Percentiles rank a stretch among this genome's conserved stretches.
Conservation (phyloP, 1,140 invertebrate species). For the Heterodera schachtii region DNA sequence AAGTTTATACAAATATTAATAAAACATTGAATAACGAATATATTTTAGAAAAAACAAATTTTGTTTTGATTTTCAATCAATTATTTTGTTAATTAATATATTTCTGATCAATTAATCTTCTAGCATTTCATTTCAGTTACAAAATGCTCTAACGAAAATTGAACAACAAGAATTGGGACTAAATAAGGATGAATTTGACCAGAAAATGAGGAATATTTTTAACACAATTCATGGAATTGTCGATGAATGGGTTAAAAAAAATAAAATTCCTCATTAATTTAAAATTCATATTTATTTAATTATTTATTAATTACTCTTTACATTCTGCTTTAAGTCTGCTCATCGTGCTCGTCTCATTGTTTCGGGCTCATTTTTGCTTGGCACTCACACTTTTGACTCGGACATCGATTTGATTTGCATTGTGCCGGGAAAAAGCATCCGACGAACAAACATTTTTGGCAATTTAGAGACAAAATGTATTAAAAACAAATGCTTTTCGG, state of each 20-base stretch:
- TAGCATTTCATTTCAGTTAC: not conserved
- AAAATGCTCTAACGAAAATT: not conserved
- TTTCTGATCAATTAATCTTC: no score
- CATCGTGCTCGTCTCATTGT: not conserved
- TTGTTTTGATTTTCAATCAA: no score
- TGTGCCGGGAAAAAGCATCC: not conserved
- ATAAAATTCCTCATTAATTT: no score
- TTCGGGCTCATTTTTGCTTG: not conserved
- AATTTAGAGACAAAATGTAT: not conserved
- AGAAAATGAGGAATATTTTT: not conserved
- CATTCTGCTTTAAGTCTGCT: not conserved
- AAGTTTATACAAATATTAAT: not conserved
- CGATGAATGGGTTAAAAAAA: not conserved
- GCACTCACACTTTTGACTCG: not conserved
- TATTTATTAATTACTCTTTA: no score
- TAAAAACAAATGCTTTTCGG: not conserved
- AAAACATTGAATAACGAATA: no score
- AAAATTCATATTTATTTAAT: no score
- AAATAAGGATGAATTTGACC: not conserved
- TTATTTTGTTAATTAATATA: no score
- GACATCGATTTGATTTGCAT: not conserved
- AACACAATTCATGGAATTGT: not conserved
- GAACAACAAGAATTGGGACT: no score
- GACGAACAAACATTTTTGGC: not conserved
- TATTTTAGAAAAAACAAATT: no score